These are phyloP conservation scores for Theropithecus gelada DNA, from an alignment of 2,113 vertebrate genomes.

Conservation along the genomic window DNA sequence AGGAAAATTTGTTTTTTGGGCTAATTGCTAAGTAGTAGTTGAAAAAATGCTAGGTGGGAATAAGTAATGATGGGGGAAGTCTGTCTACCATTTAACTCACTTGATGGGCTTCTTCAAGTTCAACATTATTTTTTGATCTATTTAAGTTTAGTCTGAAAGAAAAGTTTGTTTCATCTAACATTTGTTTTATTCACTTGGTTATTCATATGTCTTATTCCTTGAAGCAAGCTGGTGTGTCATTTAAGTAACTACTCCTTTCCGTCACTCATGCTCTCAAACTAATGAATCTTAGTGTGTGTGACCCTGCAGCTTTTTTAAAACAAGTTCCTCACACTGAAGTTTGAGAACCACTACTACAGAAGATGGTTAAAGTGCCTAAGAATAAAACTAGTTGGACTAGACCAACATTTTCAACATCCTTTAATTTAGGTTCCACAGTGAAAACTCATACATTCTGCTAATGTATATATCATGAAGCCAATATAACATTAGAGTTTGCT, in stretches of 20 bases:
- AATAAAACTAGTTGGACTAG: slow-evolving; percentile 23
- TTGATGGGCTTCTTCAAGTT: background rate
- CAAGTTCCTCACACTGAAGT: background rate
- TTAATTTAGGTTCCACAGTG: background rate
- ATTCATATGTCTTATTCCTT: background rate
- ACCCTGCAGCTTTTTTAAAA: slow-evolving; percentile 31
- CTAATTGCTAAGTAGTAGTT: slow-evolving; percentile 29
- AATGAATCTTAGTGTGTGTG: background rate
- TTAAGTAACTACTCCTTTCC: background rate
- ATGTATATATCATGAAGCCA: background rate
- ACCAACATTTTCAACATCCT: background rate
- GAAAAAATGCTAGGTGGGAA: background rate
- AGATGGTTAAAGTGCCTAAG: slow-evolving; percentile 25
- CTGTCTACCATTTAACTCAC: background rate
- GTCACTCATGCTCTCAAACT: background rate
- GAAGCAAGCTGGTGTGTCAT: background rate
- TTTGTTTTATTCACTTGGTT: slow-evolving; percentile 38
- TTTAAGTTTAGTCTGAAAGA: background rate
- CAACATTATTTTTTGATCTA: background rate
- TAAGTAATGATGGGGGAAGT: background rate
- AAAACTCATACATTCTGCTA: slow-evolving; percentile 1
- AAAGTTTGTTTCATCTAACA: background rate
- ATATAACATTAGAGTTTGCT: background rate
- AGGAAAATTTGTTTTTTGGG: slow-evolving; percentile 18
- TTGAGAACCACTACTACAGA: background rate